Conservation (phyloP, 2,113 vertebrate genomes). For the Psittacus erithacus region DNA sequence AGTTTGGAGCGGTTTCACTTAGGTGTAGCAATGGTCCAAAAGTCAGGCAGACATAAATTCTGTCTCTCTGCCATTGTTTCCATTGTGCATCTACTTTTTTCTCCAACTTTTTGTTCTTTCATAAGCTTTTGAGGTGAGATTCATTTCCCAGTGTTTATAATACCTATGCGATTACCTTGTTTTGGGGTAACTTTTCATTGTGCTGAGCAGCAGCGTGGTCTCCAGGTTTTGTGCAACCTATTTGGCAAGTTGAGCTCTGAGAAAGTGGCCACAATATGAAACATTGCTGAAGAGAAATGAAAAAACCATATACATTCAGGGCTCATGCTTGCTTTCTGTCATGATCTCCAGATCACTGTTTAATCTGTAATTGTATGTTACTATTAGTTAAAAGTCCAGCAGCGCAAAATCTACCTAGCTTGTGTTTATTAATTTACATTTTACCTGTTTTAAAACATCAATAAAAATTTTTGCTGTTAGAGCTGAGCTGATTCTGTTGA, state of each 20-base stretch:
- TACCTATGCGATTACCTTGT: neutral
- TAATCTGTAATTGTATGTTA: neutral
- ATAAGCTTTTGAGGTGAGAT: neutral
- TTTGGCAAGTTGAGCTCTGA: neutral
- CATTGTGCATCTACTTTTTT: neutral
- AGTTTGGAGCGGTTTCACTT: neutral
- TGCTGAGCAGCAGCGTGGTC: neutral
- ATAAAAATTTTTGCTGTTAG: neutral
- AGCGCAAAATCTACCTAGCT: neutral
- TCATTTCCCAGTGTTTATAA: neutral
- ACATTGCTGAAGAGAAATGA: neutral
- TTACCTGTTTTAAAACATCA: neutral
- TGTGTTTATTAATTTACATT: neutral
- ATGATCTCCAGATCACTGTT: neutral
- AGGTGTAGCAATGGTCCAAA: neutral
- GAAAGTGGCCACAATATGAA: neutral
- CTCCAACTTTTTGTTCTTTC: neutral
- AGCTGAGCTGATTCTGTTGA: neutral
- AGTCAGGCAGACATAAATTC: neutral
- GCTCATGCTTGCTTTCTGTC: neutral
- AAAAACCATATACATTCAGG: rapidly evolving
- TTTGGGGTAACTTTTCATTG: neutral
- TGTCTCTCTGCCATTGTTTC: neutral
- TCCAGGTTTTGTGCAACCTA: neutral
- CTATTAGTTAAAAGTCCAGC: neutral